Percentiles rank a stretch among this genome's conserved stretches.
These are phyloP conservation scores for Perodicticus potto DNA, from an alignment of 2,797 vertebrate species.

Conservation along the genomic window DNA sequence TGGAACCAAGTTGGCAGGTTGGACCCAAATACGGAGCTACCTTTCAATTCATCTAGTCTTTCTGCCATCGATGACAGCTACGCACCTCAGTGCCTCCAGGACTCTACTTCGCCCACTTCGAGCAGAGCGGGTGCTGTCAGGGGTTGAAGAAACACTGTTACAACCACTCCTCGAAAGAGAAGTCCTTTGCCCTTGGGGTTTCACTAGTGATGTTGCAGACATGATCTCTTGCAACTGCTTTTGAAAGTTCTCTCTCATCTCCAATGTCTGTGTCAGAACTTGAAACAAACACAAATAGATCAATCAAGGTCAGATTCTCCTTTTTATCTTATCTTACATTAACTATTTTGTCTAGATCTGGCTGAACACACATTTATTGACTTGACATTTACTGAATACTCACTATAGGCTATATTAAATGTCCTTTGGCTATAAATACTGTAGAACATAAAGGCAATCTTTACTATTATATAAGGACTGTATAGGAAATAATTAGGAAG, in stretches of 20 bases:
- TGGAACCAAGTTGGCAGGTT: not conserved
- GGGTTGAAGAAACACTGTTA: conserved; percentile 91
- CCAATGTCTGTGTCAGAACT: conserved; percentile 94
- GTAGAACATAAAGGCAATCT: not conserved
- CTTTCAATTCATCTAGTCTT: not conserved
- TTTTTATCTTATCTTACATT: not conserved
- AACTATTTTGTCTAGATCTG: not conserved
- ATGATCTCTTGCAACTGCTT: conserved; percentile 98
- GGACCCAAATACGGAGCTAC: not conserved
- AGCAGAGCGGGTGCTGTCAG: conserved; percentile 89
- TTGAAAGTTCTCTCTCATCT: conserved; percentile 97
- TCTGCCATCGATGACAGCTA: not conserved
- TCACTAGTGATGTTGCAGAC: conserved; percentile 95
- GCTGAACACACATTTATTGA: not conserved
- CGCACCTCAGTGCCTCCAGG: conserved; percentile 95
- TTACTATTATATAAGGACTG: not conserved
- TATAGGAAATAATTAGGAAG: not conserved
- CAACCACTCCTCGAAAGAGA: conserved; percentile 87
- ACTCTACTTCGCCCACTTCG: conserved; percentile 92
- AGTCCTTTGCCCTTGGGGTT: conserved; percentile 90
- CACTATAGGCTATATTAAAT: not conserved
- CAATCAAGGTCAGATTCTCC: conserved; percentile 17
- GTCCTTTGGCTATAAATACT: not conserved
- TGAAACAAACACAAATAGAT: conserved; percentile 57
- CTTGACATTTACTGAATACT: conserved; percentile 13